phyloP scores from a whole-genome alignment of 1,140 invertebrate species.

The Antheraea pernyi region DNA sequence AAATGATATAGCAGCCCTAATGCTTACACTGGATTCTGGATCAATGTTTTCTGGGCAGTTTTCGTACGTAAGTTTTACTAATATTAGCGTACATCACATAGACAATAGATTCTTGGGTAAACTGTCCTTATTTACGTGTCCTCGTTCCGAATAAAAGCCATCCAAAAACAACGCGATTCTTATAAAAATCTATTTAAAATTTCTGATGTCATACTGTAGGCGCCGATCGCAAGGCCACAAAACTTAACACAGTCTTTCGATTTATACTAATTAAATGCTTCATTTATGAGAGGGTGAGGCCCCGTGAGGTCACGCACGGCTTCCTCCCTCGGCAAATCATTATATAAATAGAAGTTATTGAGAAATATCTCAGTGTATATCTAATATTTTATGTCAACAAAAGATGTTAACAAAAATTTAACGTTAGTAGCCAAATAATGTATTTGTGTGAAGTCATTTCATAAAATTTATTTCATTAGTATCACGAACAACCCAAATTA shows the following conservation, averaged over 20 bases:
- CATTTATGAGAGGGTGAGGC: conserved; percentile 1
- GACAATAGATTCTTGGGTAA: not conserved
- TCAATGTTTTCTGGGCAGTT: not conserved
- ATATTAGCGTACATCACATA: not conserved
- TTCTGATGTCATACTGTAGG: conserved; percentile 49
- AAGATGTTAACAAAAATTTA: conserved; percentile 25
- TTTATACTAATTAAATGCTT: conserved; percentile 22
- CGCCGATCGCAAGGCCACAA: conserved; percentile 46
- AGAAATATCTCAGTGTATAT: conserved; percentile 11
- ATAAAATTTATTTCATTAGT: conserved; percentile 13
- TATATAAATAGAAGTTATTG: conserved; percentile 10
- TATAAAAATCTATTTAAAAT: conserved; percentile 40
- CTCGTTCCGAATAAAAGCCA: not conserved
- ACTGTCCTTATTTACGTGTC: not conserved
- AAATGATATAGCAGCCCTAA: not conserved
- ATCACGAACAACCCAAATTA: conserved; percentile 37
- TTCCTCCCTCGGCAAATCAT: conserved; percentile 3
- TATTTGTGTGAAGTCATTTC: conserved; percentile 12
- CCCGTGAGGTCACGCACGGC: conserved; percentile 7
- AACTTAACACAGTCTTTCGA: conserved; percentile 23
- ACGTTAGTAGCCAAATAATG: conserved; percentile 11
- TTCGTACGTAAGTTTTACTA: not conserved
- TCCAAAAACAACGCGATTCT: not conserved
- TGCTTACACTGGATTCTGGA: not conserved
- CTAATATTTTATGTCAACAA: conserved; percentile 56